phyloP scores from a whole-genome alignment of 2,888 invertebrate species.

The Adelphocoris suturalis region DNA sequence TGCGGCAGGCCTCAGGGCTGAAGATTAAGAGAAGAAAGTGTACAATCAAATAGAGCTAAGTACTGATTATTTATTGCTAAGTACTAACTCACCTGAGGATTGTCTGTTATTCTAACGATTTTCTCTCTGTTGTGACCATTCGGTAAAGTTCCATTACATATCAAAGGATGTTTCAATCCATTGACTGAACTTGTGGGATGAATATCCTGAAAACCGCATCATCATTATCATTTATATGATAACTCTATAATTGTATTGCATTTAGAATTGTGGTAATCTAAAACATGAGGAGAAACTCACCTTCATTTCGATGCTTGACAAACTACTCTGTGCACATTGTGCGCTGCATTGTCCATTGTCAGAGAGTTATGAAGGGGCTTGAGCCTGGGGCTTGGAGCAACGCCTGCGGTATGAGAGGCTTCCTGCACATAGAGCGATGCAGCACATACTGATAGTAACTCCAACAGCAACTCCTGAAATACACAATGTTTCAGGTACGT shows the following conservation, averaged over 20 bases:
- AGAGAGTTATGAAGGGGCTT: constrained; percentile 51
- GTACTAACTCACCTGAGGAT: constrained; percentile 83
- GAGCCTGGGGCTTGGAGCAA: constrained; percentile 72
- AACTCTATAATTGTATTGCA: not conserved
- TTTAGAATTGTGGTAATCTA: no score
- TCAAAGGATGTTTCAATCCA: constrained; percentile 80
- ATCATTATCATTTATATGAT: not conserved
- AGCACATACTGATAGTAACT: constrained; percentile 79
- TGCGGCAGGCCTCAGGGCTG: no score
- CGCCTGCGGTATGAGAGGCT: constrained; percentile 80
- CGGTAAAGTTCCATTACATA: constrained; percentile 80
- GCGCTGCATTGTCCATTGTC: constrained; percentile 66
- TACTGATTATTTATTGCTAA: no score
- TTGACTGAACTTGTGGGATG: constrained; percentile 81
- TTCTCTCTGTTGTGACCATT: constrained; percentile 75
- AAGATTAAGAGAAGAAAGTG: no score
- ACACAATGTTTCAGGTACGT: not conserved
- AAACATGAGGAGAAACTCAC: not conserved
- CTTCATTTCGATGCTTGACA: constrained; percentile 77
- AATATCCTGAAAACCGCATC: constrained; percentile 75
- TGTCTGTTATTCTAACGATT: constrained; percentile 83
- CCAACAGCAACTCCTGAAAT: constrained; percentile 80
- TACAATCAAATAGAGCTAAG: no score
- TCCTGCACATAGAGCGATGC: constrained; percentile 79
- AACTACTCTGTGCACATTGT: constrained; percentile 57